Evolutionary conservation across 2,113 vertebrate species (phyloP), one percentile per base, ranked within the genome.

Genomic region (Oncorhynchus kisutch): DNA sequence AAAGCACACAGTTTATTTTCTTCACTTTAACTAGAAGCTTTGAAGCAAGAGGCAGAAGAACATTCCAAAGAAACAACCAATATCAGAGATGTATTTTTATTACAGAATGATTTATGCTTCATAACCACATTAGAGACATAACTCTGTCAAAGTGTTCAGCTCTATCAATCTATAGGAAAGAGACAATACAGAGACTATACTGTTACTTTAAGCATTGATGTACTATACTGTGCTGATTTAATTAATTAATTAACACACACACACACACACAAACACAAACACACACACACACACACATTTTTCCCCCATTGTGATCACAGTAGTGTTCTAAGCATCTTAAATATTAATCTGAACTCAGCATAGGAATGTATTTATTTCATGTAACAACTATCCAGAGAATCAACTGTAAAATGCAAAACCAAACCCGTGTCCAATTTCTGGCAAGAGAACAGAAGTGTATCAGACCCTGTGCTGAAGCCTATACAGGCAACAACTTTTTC

Each of bases 1-100:
- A 45, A 45, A 45, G 39, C 39, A 45, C 9, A 45, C 39, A n/a
- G 62, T 25, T 45, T 45, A 11, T 45, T 45, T 45, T 45, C 39
- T 45, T 45, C 2, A 45, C 9, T 45, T 85, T 84, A 84, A 86
- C 82, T 87, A 81, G 68, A 64, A 75, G 71, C 86, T 91, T 91
- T 89, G 88, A 91, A 89, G 90, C 77, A 54, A 72, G 82, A 77
- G 78, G 82, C 62, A 45, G 39, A 12, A 12, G 72, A 85, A 75
- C 39, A 51, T 84, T 89, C 84, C 85, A 83, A 82, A 79, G 85
- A 84, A 89, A 85, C 81, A 85, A 88, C 80, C 80, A 77, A 88
- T 89, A 90, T 91, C 83, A 82, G 81, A 88, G 82, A 82, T 67
- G 70, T 90, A 87, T 85, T 91, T 84, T 88, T 81, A 91, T 87